Evolutionary conservation across 2,797 vertebrate genomes (phyloP), one percentile per base, ranked within the genome.

Genomic region (Enteromius thamalakanensis): DNA sequence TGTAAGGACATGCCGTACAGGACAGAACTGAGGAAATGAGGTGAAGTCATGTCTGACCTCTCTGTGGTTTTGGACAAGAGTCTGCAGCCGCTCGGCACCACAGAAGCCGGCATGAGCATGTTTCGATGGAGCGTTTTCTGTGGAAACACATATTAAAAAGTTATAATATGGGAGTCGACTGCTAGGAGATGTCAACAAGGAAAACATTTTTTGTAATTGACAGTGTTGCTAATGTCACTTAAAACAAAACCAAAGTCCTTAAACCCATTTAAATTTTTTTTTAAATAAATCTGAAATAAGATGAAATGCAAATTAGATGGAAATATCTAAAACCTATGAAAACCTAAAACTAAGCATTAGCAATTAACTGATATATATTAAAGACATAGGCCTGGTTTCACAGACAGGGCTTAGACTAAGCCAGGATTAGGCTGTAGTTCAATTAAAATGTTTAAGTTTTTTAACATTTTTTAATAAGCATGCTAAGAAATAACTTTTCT

Each of bases 31-130:
- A 45, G 42, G n/a, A 67, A 81, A 69, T 4, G 37, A 70, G 75
- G 55, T 81, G 79, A 84, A 29, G 69, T 72, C 62, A 87, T 84
- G 80, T 88, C 89, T 90, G 87, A 90, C 87, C 86, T 88, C 80
- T 74, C 37, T 26, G 69, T 80, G 68, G 47, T 49, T 86, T 65
- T 87, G 84, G 70, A 85, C 29, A n/a, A 89, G 76, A 21, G 19
- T 77, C 65, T 79, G 70, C 37, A 91, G 70, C 15, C 26, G 81
- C 11, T 87, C 70, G 0, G 86, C 49, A 71, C 88, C 90, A 86
- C 90, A 91, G 76, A 89, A 89, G 21, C 85, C 84, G 62, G 55
- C 77, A 64, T 1, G 79, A 65, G 77, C 5, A 17, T 23, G 37
- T 76, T 49, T 72, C 79, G 86, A 12, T 21, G 62, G 37, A 55